Conservation (phyloP, 2,888 invertebrate genomes). For the Maniola hyperantus region DNA sequence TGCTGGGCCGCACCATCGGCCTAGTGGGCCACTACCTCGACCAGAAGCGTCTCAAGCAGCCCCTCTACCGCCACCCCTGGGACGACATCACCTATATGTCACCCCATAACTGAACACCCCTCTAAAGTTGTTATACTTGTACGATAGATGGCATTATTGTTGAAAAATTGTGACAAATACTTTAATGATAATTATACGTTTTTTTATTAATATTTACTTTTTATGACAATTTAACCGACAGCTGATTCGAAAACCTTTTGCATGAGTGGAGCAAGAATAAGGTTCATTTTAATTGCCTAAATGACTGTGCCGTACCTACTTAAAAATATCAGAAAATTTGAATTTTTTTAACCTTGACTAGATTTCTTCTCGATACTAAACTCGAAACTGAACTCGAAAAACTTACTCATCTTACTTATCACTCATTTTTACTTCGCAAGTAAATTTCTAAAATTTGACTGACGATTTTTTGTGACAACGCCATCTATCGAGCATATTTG, state of each 20-base stretch:
- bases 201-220: too few relatives aligned
- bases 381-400: too few relatives aligned
- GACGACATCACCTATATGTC: constrained; percentile 93
- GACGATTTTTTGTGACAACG: constrained; percentile 16
- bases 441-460: too few relatives aligned
- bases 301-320: too few relatives aligned
- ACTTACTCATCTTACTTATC: too few relatives aligned
- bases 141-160: constrained; percentile 20
- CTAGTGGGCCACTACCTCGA: constrained; percentile 99
- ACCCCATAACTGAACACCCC: constrained; percentile 59
- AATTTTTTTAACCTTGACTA: not conserved
- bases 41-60: constrained; percentile 99
- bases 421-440: too few relatives aligned
- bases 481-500: constrained; percentile 21
- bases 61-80: constrained; percentile 99
- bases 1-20: constrained; percentile 98
- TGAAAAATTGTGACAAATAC: not conserved
- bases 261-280: too few relatives aligned
- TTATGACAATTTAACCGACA: too few relatives aligned
- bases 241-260: too few relatives aligned
- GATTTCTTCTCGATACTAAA: not conserved
- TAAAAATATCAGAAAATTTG: too few relatives aligned
- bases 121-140: not conserved
- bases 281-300: too few relatives aligned
- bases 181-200: too few relatives aligned